phyloP scores from a whole-genome alignment of 1,140 invertebrate genomes.

The Apis cerana region DNA sequence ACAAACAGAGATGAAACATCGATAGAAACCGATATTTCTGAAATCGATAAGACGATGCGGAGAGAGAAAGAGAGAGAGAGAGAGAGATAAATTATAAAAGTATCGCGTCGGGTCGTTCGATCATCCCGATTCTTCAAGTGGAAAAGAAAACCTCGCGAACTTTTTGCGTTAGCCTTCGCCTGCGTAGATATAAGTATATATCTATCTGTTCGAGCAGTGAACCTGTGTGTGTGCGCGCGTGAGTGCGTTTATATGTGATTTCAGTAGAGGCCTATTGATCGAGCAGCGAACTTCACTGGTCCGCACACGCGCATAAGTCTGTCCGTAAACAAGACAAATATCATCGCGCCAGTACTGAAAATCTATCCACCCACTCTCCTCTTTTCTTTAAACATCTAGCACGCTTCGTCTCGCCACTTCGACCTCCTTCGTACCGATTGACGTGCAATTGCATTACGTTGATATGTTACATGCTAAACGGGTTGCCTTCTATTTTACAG shows the following conservation, averaged over 20 bases:
- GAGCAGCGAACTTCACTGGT: conserved; percentile 75
- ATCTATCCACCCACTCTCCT: conserved; percentile 68
- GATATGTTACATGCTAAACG: no score
- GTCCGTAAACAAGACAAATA: conserved; percentile 81
- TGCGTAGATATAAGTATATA: conserved; percentile 2
- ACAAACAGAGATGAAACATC: neutral
- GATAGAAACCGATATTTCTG: conserved; percentile 33
- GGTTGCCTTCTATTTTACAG: no score
- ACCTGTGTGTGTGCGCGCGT: conserved; percentile 31
- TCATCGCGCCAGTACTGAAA: conserved; percentile 77
- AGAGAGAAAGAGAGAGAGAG: neutral
- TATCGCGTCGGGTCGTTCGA: conserved; percentile 33
- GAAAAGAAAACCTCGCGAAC: conserved; percentile 59
- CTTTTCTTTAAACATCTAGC: conserved; percentile 49
- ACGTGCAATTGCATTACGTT: neutral
- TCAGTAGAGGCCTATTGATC: conserved; percentile 81
- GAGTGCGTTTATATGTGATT: conserved; percentile 73
- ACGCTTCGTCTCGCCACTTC: conserved; percentile 37
- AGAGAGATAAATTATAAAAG: conserved; percentile 54
- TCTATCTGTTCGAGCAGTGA: conserved; percentile 11
- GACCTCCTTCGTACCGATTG: neutral
- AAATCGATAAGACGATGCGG: conserved; percentile 44
- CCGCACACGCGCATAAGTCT: conserved; percentile 81
- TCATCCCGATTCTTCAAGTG: conserved; percentile 38
- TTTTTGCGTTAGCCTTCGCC: conserved; percentile 48